Evolutionary conservation across 2,888 invertebrate species (phyloP), one percentile per base, ranked within the genome.

Genomic region (Mimumesa dahlbomi): DNA sequence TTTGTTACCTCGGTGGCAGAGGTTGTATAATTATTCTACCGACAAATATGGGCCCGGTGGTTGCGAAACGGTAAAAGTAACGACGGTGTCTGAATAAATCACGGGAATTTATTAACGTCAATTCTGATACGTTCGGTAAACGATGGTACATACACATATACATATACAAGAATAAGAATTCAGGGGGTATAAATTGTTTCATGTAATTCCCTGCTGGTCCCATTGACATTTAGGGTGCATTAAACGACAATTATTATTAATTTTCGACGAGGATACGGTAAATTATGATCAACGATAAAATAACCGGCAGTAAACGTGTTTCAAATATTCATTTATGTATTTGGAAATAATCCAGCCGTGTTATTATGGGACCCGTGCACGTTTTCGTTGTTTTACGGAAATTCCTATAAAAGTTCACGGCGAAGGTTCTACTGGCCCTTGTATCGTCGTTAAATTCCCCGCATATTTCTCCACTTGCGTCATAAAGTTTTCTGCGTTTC

Each of bases 401-500:
- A 14, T 22, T 22, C 22, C 14, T 22, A 9, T 18, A 42, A 53
- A 67, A 69, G 34, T 36, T n/a, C n/a, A n/a, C n/a, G 38, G 1
- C 38, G 11, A 5, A n/a, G 38, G 14, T n/a, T n/a, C n/a, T n/a
- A n/a, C n/a, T 7, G 16, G 11, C 46, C 7, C 34, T 53, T 43
- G 40, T 9, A 11, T 7, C 29, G 34, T 29, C 22, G 40, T 48
- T 43, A 52, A 58, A 58, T 69, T 66, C 67, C 53, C 1, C 0
- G 58, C 68, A 52, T 69, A 53, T 22, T 52, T 22, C 4, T 58
- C 21, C 5, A 22, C 18, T 66, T 53, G 58, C 68, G 36, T 69
- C 68, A 58, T 42, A 16, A 13, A 36, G 13, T 52, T 64, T 31
- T 45, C 56, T 14, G 56, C 66, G 36, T 67, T 38, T 65, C 34